Base-by-base conservation (phyloP, 2,113 vertebrate genomes). In the Microcebus griseorufus region DNA sequence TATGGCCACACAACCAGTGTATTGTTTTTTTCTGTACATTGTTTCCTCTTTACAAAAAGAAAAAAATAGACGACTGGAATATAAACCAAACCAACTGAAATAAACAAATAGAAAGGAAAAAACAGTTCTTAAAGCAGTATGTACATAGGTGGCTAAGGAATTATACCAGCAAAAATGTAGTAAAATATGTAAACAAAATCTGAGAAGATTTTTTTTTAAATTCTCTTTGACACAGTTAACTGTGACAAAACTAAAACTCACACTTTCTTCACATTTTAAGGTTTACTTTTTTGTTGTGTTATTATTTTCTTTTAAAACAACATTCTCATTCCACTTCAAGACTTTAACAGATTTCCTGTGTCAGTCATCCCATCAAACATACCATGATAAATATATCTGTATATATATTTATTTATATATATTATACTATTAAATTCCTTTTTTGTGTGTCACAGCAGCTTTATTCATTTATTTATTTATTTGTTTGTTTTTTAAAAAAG, bases 181-280 rank as follows among this genome's bases (percentile, higher is more conserved):
- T 99, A 99, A 99, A 99, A 99, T 99, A 99, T 99, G 99, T 99
- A 99, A 99, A 99, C 99, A 99, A 99, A 99, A 99, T 98, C 98
- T 99, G 98, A 97, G 97, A 98, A 97, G 89, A 94, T 96, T 97
- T 96, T 96, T 98, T 55, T 92, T 99, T 51, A 27, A 97, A 95
- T 96, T 98, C 96, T 99, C 94, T 99, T 99, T 99, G 99, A 99
- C 99, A 99, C 99, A 99, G 99, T 97, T 99, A 99, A 99, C 99
- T 99, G 99, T 99, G 99, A 99, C 99, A 99, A 99, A 99, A 98
- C 99, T 98, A 99, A 98, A 99, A 99, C 99, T 99, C 99, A 99
- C 99, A 98, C 99, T 99, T 96, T 97, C 98, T 99, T 99, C 99
- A 99, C 99, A 99, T 99, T 99, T 98, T 98, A 98, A 98, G 96